Base-by-base conservation (phyloP, 2,113 vertebrate genomes). In the Caranx melampygus region DNA sequence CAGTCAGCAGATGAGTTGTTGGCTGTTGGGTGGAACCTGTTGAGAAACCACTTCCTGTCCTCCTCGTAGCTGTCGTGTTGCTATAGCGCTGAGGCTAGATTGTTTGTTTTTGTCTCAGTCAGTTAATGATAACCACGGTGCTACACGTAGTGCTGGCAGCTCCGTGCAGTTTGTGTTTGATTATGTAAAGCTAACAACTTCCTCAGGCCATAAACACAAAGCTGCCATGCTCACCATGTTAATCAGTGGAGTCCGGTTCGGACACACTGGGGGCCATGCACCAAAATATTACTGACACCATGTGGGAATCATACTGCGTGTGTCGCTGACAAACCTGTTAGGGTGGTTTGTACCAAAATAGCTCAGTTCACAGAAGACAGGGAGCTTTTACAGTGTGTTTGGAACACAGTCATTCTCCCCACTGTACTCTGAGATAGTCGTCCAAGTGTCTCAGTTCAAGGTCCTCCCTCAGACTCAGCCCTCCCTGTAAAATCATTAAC, bases 21-120 rank as follows among this genome's bases (percentile, higher is more conserved):
- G 52, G 72, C 33, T 34, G 54, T 49, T 3, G 42, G 47, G 72
- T 21, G 58, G 76, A 59, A 45, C 54, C 21, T 15, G 34, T 75
- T 62, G 86, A 21, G 61, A 91, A 91, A 91, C 93, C 93, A 93
- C 93, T 92, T 94, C 94, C 93, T 92, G 89, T 70, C 69, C 59
- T 57, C 70, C 63, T 57, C 4, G 1, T n/a, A 59, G 55, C 21
- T 40, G 26, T 26, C 26, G 26, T 8, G 86, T 83, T 87, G 83
- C 78, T 60, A 66, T 79, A 49, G 69, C 0, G 57, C 62, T 42
- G 34, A 60, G 68, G 37, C 37, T 35, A 11, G 35, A 61, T 2
- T 58, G 72, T 81, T 81, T 87, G 77, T 66, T 77, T 75, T 74
- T 55, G 40, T 70, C 65, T 31, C 15, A 34, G 21, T 13, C 15